phyloP scores from a whole-genome alignment of 2,113 vertebrate species.

The Heliornis fulica region DNA sequence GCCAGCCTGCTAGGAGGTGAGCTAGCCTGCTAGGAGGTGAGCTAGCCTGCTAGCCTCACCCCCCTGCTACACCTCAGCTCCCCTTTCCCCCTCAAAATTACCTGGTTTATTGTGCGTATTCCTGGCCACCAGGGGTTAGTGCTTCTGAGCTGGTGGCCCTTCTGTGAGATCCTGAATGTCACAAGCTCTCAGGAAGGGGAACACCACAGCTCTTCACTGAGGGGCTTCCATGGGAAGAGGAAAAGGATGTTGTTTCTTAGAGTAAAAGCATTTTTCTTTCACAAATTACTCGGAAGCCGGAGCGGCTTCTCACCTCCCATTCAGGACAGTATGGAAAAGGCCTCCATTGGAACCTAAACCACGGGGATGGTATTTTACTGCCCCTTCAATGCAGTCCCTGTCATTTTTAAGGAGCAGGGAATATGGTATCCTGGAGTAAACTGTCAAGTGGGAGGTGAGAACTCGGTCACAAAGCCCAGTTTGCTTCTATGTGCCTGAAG shows the following conservation, averaged over 20 bases:
- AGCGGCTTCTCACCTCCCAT: not conserved
- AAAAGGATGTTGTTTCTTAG: not conserved
- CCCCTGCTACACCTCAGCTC: not conserved
- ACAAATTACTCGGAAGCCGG: not conserved
- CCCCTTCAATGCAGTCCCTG: not conserved
- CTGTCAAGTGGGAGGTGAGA: not conserved
- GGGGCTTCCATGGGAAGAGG: not conserved
- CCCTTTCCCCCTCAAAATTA: not conserved
- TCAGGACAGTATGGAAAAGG: not conserved
- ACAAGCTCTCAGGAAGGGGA: not conserved
- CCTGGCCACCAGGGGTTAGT: not conserved
- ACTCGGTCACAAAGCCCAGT: not conserved
- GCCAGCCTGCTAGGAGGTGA: conserved; percentile 7
- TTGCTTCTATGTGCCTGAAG: not conserved
- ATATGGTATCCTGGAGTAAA: not conserved
- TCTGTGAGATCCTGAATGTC: not conserved
- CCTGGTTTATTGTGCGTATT: not conserved
- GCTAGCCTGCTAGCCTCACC: not conserved
- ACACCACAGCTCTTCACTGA: not conserved
- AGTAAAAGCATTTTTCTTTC: not conserved
- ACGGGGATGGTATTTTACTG: not conserved
- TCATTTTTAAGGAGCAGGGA: not conserved
- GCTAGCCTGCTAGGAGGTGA: conserved; percentile 6
- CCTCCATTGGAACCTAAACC: not conserved
- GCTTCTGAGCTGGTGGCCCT: not conserved